These are phyloP conservation scores for Lochmaea crataegi DNA, from an alignment of 2,888 invertebrate species.

Conservation along the genomic window DNA sequence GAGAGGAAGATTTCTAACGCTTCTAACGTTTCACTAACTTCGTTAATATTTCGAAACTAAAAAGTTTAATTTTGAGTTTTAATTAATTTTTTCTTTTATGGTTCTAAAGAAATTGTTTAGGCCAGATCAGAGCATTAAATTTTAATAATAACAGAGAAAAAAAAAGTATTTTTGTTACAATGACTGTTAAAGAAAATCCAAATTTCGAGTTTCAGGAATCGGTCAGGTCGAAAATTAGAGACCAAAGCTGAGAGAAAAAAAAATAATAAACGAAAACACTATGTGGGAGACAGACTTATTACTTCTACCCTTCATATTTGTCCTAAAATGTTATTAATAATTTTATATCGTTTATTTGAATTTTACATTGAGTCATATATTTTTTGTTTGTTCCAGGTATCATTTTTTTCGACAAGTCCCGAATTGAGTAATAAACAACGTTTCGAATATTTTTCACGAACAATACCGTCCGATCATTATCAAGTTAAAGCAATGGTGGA, in stretches of 20 bases:
- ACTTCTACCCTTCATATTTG: no score
- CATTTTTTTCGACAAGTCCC: constrained; percentile 95
- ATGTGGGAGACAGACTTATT: no score
- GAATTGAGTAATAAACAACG: constrained; percentile 94
- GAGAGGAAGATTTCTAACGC: constrained; percentile 5
- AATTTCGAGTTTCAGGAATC: no score
- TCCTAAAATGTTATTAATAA: no score
- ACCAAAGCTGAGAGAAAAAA: no score
- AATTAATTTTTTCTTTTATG: not conserved
- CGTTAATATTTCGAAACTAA: constrained; percentile 34
- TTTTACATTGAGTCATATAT: not conserved
- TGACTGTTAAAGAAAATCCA: not conserved
- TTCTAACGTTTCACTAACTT: constrained; percentile 33
- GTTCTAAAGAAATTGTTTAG: not conserved
- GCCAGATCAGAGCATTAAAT: not conserved
- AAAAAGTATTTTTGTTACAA: not conserved
- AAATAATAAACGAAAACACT: no score
- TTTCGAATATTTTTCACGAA: constrained; percentile 93
- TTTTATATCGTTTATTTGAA: not conserved
- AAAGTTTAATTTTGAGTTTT: constrained; percentile 36
- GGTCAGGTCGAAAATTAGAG: no score
- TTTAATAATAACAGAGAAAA: not conserved
- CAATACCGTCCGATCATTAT: constrained; percentile 94
- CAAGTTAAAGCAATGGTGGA: constrained; percentile 97
- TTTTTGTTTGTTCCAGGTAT: constrained; percentile 75